A percentile compares a stretch with the other conserved stretches of the same genome.
Conservation (phyloP, 2,888 invertebrate genomes). For the Allophyes oxyacanthae region DNA sequence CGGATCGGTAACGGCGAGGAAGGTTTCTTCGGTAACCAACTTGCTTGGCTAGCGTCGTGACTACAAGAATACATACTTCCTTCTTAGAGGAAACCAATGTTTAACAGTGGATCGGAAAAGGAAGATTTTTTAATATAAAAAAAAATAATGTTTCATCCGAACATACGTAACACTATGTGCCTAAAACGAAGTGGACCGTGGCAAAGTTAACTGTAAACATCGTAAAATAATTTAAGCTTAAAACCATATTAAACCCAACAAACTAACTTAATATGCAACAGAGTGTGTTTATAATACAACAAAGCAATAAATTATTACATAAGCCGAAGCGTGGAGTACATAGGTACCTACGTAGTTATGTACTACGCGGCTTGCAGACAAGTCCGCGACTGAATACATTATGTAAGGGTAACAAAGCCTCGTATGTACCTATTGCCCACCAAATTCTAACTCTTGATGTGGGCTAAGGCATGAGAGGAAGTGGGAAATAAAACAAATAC, state of each 20-base stretch:
- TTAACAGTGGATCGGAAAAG: too few relatives aligned
- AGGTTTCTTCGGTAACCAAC: too few relatives aligned
- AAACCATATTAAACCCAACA: slow-evolving; percentile 13
- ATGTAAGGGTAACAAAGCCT: slow-evolving; percentile 82
- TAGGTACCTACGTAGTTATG: slow-evolving; percentile 19
- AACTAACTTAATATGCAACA: slow-evolving; percentile 43
- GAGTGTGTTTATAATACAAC: slow-evolving; percentile 37
- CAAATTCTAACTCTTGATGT: slow-evolving; percentile 79
- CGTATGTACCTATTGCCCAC: slow-evolving; percentile 80
- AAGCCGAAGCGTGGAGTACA: slow-evolving; percentile 42
- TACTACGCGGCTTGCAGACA: slow-evolving; percentile 59
- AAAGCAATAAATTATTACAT: slow-evolving; percentile 64
- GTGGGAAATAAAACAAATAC: slow-evolving; percentile 5
- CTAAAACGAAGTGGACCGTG: too few relatives aligned
- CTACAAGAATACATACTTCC: too few relatives aligned
- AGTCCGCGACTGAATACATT: slow-evolving; percentile 82
- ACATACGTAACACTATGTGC: too few relatives aligned
- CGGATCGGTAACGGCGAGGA: too few relatives aligned
- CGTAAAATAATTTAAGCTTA: too few relatives aligned
- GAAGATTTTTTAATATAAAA: too few relatives aligned
- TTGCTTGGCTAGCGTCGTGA: too few relatives aligned
- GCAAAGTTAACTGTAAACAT: too few relatives aligned
- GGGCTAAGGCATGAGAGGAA: slow-evolving; percentile 56
- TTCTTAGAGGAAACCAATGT: too few relatives aligned
- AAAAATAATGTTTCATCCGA: too few relatives aligned